Evolutionary conservation across 2,888 invertebrate species (phyloP), one percentile per base, ranked within the genome.

Genomic region (Arenicola marina): DNA sequence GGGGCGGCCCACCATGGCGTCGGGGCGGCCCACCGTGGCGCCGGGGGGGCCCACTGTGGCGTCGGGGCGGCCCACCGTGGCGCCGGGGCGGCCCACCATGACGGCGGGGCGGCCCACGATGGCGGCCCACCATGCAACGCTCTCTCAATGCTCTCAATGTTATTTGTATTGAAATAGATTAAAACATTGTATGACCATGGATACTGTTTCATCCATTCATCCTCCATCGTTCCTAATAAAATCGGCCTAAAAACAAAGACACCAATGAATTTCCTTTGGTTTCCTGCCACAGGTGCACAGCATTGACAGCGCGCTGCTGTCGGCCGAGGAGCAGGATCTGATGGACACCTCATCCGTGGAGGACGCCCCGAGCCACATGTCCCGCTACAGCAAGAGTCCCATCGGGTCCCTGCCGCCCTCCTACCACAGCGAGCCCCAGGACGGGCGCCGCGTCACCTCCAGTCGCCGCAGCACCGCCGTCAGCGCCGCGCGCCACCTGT

Each of bases 281-380:
- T n/a, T n/a, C n/a, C n/a, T n/a, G n/a, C n/a, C n/a, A n/a, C n/a
- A n/a, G n/a, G 67, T 65, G 7, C 66, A 64, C 18, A 65, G 65
- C 59, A 61, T 63, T n/a, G 67, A 61, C 56, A 62, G 62, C 29
- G 65, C 63, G 4, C 48, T 63, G 15, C 45, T 68, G 18, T 63
- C 65, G 3, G 69, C 65, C 44, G 67, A 67, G 53, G 67, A 68
- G 26, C 65, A 62, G 15, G 67, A 63, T 34, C 51, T 68, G 38
- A 59, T 65, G 4, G 51, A 59, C 51, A 28, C 43, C 4, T 62
- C 62, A n/a, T 44, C 61, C 2, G 34, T 18, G 28, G 61, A 51
- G 2, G 38, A 54, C n/a, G 32, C 46, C n/a, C 29, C n/a, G 11
- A 4, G n/a, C 7, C 38, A 55, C 28, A 24, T 24, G 11, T 4